These are phyloP conservation scores for Lagenorhynchus albirostris DNA, from an alignment of 2,113 vertebrate genomes.

Conservation along the genomic window DNA sequence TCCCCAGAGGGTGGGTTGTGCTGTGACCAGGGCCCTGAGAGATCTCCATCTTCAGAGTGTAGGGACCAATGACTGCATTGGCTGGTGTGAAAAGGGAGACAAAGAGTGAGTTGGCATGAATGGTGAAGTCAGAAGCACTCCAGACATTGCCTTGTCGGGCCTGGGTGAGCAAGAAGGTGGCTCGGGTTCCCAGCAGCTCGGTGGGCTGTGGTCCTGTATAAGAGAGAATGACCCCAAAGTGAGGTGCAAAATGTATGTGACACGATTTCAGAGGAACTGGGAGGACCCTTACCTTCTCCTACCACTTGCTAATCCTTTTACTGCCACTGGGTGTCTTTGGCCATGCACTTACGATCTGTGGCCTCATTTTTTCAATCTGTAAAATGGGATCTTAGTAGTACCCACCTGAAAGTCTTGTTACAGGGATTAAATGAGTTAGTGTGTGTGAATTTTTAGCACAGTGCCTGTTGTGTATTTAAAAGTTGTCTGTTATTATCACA, in stretches of 20 bases:
- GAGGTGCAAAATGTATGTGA: background rate
- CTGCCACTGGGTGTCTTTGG: background rate
- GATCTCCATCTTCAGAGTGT: slow-evolving; percentile 81
- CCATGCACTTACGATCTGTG: background rate
- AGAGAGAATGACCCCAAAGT: background rate
- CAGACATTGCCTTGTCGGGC: slow-evolving; percentile 58
- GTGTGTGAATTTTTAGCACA: background rate
- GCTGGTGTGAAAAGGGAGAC: slow-evolving; percentile 77
- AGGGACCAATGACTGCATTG: slow-evolving; percentile 83
- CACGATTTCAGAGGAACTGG: background rate
- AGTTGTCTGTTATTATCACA: background rate
- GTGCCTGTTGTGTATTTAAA: background rate
- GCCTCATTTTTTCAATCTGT: background rate
- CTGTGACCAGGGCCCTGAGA: slow-evolving; percentile 67
- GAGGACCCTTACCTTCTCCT: background rate
- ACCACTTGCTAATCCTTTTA: background rate
- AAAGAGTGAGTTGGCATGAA: slow-evolving; percentile 7
- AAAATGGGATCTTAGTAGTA: background rate
- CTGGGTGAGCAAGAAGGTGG: slow-evolving; percentile 81
- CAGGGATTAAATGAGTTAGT: background rate
- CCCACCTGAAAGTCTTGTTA: background rate
- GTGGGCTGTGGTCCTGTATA: slow-evolving; percentile 83
- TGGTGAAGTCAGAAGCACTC: slow-evolving; percentile 53
- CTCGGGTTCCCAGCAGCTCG: slow-evolving; percentile 84
- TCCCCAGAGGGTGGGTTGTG: slow-evolving; percentile 57